These are phyloP conservation scores for Trimorus sp. DNA, from an alignment of 2,888 invertebrate genomes.

Conservation along the genomic window DNA sequence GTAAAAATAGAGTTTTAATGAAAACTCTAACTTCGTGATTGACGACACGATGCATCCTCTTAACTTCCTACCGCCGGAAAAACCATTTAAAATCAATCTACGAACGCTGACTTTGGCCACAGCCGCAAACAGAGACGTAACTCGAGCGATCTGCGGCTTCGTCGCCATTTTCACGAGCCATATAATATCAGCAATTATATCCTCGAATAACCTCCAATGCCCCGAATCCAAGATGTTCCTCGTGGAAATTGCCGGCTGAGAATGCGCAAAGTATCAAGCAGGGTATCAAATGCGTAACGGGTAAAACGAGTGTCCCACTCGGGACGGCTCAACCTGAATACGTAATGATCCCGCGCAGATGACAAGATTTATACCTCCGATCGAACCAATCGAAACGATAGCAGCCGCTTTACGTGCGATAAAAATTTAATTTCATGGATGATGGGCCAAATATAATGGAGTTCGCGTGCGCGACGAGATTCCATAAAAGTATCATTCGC, in stretches of 20 bases:
- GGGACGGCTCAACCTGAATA: slow-evolving; percentile 49
- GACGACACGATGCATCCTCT: too few relatives aligned
- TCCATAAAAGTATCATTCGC: slow-evolving; percentile 42
- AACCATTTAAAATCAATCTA: background rate
- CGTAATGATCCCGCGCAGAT: slow-evolving; percentile 57
- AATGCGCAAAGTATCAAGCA: slow-evolving; percentile 49
- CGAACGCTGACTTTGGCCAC: too few relatives aligned
- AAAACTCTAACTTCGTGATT: too few relatives aligned
- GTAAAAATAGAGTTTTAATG: too few relatives aligned
- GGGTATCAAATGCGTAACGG: slow-evolving; percentile 40
- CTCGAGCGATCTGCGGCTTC: background rate
- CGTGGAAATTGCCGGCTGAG: slow-evolving; percentile 22
- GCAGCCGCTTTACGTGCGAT: slow-evolving; percentile 52
- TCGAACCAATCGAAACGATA: slow-evolving; percentile 48
- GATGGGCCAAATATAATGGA: slow-evolving; percentile 62
- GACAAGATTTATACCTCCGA: slow-evolving; percentile 57
- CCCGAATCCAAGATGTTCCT: slow-evolving; percentile 26
- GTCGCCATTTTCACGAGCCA: background rate
- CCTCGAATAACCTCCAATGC: slow-evolving; percentile 17
- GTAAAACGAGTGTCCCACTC: slow-evolving; percentile 57
- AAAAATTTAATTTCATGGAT: slow-evolving; percentile 67
- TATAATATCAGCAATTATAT: slow-evolving; percentile 30
- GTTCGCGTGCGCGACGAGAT: slow-evolving; percentile 24
- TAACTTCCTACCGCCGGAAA: too few relatives aligned
- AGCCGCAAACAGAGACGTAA: background rate